phyloP scores from a whole-genome alignment of 2,113 vertebrate genomes.

The Gymnobelideus leadbeateri region DNA sequence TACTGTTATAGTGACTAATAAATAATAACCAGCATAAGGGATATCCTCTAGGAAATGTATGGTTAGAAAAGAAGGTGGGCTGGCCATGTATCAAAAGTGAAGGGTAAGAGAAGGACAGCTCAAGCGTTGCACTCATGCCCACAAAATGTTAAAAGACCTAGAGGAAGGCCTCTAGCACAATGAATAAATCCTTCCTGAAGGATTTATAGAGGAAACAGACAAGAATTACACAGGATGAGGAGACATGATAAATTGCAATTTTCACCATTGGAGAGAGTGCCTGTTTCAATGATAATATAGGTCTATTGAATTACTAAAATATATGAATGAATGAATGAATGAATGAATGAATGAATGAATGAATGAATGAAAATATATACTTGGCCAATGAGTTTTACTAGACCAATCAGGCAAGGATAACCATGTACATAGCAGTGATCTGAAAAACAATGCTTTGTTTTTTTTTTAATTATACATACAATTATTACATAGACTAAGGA shows the following conservation, averaged over 20 bases:
- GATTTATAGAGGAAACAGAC: slow-evolving; percentile 6
- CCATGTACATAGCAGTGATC: neutral
- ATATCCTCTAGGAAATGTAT: neutral
- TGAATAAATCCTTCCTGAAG: slow-evolving; percentile 1
- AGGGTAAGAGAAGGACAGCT: neutral
- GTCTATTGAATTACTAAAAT: neutral
- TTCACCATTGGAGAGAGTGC: neutral
- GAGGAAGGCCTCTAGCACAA: neutral
- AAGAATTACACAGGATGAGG: neutral
- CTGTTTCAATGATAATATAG: neutral
- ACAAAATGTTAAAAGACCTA: neutral
- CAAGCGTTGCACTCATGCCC: neutral
- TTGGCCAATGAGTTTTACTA: neutral
- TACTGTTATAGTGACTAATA: neutral
- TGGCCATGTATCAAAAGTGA: neutral
- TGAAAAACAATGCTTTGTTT: neutral
- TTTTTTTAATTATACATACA: neutral
- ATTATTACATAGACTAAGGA: neutral
- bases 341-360: neutral
- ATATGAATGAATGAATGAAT: neutral
- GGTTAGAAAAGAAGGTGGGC: neutral
- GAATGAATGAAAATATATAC: neutral
- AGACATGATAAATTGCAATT: neutral
- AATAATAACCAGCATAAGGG: neutral
- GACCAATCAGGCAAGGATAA: neutral